These are phyloP conservation scores for Pimpla rufipes DNA, from an alignment of 2,888 invertebrate genomes.

Conservation along the genomic window DNA sequence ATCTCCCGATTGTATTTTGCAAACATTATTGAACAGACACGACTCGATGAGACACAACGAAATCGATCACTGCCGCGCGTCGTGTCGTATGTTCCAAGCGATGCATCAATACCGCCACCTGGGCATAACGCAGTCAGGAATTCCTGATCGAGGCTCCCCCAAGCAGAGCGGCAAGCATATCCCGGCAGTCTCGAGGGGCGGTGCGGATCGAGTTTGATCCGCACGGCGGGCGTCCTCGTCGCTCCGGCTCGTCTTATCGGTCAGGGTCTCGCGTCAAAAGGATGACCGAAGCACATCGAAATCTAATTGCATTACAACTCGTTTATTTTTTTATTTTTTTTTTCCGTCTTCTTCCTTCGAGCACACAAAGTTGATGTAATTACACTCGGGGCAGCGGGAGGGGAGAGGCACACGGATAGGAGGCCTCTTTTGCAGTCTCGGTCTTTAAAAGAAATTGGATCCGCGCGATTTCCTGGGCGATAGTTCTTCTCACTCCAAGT, in stretches of 20 bases:
- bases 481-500: conserved; percentile 44
- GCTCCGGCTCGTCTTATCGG: conserved; percentile 27
- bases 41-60: not conserved
- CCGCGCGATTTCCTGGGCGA: conserved; percentile 48
- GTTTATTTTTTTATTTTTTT: conserved; percentile 32
- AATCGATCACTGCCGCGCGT: not conserved
- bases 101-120: conserved; percentile 1
- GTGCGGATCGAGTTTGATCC: conserved; percentile 9
- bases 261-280: conserved; percentile 6
- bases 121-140: conserved; percentile 11
- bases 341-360: not conserved
- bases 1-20: not conserved
- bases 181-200: not conserved
- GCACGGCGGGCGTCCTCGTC: conserved; percentile 12
- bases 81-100: conserved; percentile 2
- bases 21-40: not conserved
- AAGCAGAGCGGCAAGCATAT: not conserved
- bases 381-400: conserved; percentile 28
- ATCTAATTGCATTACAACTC: conserved; percentile 53
- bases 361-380: conserved; percentile 49
- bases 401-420: too few species aligned
- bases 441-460: conserved; percentile 58
- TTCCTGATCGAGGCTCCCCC: conserved; percentile 2
- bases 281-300: conserved; percentile 29
- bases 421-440: not conserved